A percentile compares a stretch with the other conserved stretches of the same genome.
Evolutionary conservation across 2,797 vertebrate species (phyloP).

Genomic region (Periophthalmus magnuspinnatus): DNA sequence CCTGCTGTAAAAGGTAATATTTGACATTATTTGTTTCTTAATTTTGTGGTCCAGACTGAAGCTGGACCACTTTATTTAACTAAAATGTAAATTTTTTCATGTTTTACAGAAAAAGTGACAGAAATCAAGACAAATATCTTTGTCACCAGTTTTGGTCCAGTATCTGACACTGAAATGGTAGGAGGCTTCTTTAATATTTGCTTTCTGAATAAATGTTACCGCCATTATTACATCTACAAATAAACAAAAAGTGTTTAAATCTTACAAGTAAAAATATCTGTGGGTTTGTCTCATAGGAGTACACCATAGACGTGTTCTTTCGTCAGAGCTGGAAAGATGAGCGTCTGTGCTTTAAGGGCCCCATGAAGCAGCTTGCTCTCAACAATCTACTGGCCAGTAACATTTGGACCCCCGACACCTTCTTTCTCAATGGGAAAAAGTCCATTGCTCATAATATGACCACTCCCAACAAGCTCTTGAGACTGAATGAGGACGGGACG

Average conservation of each 20-base stretch:
- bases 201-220: too few relatives aligned
- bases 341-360: constrained; percentile 93
- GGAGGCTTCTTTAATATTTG: constrained; percentile 19
- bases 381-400: constrained; percentile 96
- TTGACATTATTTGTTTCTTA: too few relatives aligned
- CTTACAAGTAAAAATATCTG: too few relatives aligned
- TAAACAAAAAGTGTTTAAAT: too few relatives aligned
- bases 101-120: constrained; percentile 88
- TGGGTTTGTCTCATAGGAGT: constrained; percentile 76
- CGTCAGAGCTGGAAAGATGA: constrained; percentile 96
- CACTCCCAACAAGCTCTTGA: constrained; percentile 91
- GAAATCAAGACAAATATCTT: constrained; percentile 98
- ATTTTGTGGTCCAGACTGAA: too few relatives aligned
- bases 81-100: neutral
- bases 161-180: constrained; percentile 98
- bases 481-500: constrained; percentile 90
- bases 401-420: constrained; percentile 95
- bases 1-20: too few relatives aligned
- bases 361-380: constrained; percentile 89
- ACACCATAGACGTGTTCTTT: constrained; percentile 96
- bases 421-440: constrained; percentile 96
- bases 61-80: too few relatives aligned
- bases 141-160: constrained; percentile 96
- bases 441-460: constrained; percentile 97
- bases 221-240: too few relatives aligned